These are phyloP conservation scores for Cephus pulcher DNA, from an alignment of 2,888 invertebrate species.

Conservation along the genomic window DNA sequence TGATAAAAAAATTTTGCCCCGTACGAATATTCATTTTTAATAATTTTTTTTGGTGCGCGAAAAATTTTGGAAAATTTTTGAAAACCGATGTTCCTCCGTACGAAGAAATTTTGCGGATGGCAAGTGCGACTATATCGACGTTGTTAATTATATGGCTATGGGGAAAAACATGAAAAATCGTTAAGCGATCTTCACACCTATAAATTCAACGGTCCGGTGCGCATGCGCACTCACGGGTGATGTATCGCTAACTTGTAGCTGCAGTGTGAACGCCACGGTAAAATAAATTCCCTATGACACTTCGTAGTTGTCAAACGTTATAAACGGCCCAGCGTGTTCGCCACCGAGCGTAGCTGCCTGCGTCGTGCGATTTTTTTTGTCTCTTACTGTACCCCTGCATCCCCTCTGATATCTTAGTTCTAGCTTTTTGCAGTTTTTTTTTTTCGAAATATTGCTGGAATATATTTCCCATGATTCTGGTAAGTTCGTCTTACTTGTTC, in stretches of 20 bases:
- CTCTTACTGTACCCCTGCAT: background rate
- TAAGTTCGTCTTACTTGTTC: background rate
- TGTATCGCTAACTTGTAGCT: conserved; percentile 19
- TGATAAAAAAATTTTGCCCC: too few species aligned
- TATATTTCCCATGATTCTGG: background rate
- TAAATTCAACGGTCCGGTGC: background rate
- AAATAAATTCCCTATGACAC: conserved; percentile 24
- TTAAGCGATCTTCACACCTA: conserved; percentile 2
- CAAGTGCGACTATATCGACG: background rate
- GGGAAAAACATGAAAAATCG: background rate
- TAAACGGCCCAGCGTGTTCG: conserved; percentile 7
- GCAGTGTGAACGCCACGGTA: conserved; percentile 9
- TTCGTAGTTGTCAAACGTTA: conserved; percentile 27
- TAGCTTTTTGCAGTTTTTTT: background rate
- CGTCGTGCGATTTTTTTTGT: background rate
- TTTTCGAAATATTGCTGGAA: background rate
- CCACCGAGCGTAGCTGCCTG: background rate
- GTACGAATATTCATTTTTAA: too few species aligned
- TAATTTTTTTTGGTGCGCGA: background rate
- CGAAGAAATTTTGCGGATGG: background rate
- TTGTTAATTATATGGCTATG: background rate
- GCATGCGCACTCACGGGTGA: background rate
- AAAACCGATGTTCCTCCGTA: too few species aligned
- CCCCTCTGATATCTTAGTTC: background rate
- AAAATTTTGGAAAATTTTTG: background rate